These are phyloP conservation scores for Amphiprion percula DNA, from an alignment of 2,113 vertebrate genomes.

Conservation along the genomic window DNA sequence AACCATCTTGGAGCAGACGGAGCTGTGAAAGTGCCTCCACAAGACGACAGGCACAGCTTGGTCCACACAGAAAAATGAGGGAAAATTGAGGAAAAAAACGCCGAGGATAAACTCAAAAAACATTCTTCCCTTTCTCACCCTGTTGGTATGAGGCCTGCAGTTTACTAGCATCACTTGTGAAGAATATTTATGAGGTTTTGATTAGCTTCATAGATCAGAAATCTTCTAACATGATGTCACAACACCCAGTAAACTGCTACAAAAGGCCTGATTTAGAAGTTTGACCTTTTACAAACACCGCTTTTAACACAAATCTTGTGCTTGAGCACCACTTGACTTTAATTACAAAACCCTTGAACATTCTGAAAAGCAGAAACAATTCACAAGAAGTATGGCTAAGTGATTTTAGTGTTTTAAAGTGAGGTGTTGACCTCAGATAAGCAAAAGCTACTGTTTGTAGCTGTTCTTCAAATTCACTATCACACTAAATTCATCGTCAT, in stretches of 20 bases:
- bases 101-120: background rate
- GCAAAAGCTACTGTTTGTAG: no score
- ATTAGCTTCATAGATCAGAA: background rate
- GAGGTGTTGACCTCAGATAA: no score
- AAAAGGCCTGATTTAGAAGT: background rate
- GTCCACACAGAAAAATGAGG: background rate
- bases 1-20: conserved; percentile 50
- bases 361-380: conserved; percentile 18
- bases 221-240: background rate
- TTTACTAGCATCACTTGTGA: background rate
- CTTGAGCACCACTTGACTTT: conserved; percentile 64
- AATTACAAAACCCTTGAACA: conserved; percentile 23
- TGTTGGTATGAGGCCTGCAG: conserved; percentile 6
- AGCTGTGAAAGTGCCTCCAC: conserved; percentile 21
- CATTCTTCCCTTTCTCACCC: background rate
- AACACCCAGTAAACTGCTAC: background rate
- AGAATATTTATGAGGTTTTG: background rate
- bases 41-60: conserved; percentile 20
- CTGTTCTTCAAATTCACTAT: no score
- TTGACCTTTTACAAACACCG: conserved; percentile 30
- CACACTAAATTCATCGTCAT: no score
- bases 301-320: conserved; percentile 24
- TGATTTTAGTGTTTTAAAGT: background rate
- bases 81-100: background rate
- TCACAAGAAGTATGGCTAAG: conserved; percentile 8